A percentile compares a stretch with the other conserved stretches of the same genome.
Evolutionary conservation across 2,113 vertebrate species (phyloP).

Genomic region (Dromaius novaehollandiae): DNA sequence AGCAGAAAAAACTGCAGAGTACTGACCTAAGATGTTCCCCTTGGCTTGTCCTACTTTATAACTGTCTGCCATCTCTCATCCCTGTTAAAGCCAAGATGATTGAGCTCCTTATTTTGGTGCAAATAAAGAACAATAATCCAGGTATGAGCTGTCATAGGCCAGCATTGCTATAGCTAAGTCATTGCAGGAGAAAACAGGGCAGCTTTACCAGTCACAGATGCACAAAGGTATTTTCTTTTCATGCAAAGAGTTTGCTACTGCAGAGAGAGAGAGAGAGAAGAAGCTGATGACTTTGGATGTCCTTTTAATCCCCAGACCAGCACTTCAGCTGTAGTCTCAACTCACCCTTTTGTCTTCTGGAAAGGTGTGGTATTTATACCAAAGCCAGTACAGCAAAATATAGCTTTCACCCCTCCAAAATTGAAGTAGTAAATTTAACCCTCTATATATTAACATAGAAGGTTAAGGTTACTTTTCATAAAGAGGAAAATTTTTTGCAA

Average conservation of each 20-base stretch:
- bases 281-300: neutral
- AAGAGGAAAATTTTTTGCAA: neutral
- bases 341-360: neutral
- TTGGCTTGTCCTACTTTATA: constrained; percentile 15
- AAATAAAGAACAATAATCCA: constrained; percentile 12
- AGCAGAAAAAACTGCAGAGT: neutral
- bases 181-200: neutral
- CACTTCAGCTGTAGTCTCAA: neutral
- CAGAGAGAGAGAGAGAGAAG: neutral
- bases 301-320: neutral
- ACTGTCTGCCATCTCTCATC: constrained; percentile 31
- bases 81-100: constrained; percentile 5
- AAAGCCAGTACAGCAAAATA: neutral
- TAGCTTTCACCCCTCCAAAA: neutral
- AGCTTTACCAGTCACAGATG: neutral
- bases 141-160: neutral
- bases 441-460: neutral
- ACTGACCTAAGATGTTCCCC: neutral
- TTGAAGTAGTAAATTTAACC: neutral
- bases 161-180: neutral
- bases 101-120: constrained; percentile 13
- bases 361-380: neutral
- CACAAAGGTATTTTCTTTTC: neutral
- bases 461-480: no score
- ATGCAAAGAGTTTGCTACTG: neutral